Evolutionary conservation across 2,113 vertebrate genomes (phyloP), one percentile per base, ranked within the genome.

Genomic region (Passer montanus): DNA sequence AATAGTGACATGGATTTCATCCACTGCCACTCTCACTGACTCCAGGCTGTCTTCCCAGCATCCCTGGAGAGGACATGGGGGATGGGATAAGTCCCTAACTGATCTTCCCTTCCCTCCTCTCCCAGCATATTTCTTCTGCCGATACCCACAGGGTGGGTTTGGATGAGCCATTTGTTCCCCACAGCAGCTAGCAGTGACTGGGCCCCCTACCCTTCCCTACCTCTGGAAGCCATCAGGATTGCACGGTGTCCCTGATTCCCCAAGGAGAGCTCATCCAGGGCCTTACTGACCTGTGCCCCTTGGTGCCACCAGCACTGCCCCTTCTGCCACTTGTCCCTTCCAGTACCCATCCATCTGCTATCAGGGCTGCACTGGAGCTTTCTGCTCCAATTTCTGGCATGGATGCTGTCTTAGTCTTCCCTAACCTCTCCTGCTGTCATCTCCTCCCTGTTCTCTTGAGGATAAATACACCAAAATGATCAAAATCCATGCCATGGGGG

Each of bases 401-500:
- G 26, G 15, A 30, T 79, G 67, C 47, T 26, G 7, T n/a, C 41
- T 43, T 15, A 89, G 43, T 33, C 43, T 85, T 74, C 55, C n/a
- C 43, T 43, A 19, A 56, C 66, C 43, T 90, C 39, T 81, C 52
- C 46, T 68, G 19, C 5, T 74, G n/a, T 35, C 41, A n/a, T 41
- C 33, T 74, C 27, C 60, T 82, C 22, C 43, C 60, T 13, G 0
- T 47, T 66, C 19, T 56, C 8, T 62, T 33, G 47, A 74, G 59
- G 55, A 62, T n/a, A 77, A 77, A 47, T 24, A 20, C 2, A 46
- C 18, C 74, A 52, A 30, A 77, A 26, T 12, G 1, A 50, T 21
- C 18, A 12, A 73, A 87, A 64, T 16, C 46, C 0, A 0, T 16
- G 28, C 24, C 1, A 0, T 13, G 15, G 37, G 20, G 1, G 67